phyloP scores from a whole-genome alignment of 2,797 vertebrate genomes.

The Pampus argenteus region DNA sequence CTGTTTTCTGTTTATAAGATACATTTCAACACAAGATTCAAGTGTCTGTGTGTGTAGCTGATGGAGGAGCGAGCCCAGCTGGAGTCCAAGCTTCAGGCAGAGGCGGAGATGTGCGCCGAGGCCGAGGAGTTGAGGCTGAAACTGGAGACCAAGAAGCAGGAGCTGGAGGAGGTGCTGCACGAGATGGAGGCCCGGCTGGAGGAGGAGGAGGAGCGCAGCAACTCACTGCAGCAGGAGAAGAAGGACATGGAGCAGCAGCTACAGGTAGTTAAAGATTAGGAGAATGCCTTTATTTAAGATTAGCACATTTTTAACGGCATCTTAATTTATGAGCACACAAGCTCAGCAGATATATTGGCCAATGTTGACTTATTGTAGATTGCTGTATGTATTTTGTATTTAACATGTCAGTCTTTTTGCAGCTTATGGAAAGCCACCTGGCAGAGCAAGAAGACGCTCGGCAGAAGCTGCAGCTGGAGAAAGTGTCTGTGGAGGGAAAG shows the following conservation, averaged over 20 bases:
- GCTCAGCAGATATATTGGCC: too few species aligned
- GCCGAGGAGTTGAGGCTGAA: conserved; percentile 94
- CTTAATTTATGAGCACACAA: too few species aligned
- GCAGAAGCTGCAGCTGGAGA: conserved; percentile 95
- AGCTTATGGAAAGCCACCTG: conserved; percentile 94
- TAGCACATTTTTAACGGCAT: too few species aligned
- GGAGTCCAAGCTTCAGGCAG: conserved; percentile 92
- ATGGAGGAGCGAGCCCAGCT: conserved; percentile 90
- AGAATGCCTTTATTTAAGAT: too few species aligned
- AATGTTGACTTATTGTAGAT: too few species aligned
- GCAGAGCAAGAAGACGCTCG: conserved; percentile 92
- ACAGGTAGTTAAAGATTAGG: too few species aligned
- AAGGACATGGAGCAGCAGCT: conserved; percentile 96
- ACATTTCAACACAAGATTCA: not conserved
- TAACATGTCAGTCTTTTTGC: not conserved
- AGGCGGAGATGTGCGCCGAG: conserved; percentile 93
- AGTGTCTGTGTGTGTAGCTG: conserved; percentile 77
- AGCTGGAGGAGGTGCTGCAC: conserved; percentile 96
- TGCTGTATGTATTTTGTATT: too few species aligned
- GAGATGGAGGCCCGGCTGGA: conserved; percentile 98
- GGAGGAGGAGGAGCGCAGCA: conserved; percentile 93
- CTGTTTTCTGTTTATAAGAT: not conserved
- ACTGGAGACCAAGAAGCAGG: conserved; percentile 93
- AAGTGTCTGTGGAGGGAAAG: conserved; percentile 91
- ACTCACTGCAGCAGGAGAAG: conserved; percentile 89